phyloP scores from a whole-genome alignment of 35 echinoderm and acorn worm genomes.

The Diadema setosum region DNA sequence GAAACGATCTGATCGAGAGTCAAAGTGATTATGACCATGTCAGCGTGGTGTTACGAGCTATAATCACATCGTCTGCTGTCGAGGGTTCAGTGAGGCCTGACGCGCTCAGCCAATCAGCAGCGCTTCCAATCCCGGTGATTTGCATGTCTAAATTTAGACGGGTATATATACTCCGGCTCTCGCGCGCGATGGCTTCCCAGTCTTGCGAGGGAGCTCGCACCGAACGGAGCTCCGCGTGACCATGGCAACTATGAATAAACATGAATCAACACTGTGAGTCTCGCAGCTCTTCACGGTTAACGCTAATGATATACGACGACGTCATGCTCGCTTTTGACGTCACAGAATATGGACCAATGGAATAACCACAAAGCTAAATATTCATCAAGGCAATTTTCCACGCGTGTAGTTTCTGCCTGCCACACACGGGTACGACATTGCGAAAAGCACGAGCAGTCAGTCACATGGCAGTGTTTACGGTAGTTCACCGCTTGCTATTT shows the following conservation, averaged over 20 bases:
- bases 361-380: background rate
- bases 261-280: background rate
- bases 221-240: conserved; percentile 14
- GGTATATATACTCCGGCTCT: conserved; percentile 36
- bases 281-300: no score
- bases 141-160: conserved; percentile 51
- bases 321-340: background rate
- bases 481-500: background rate
- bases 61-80: conserved; percentile 24
- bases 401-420: no score
- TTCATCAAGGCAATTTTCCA: no score
- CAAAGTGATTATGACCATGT: background rate
- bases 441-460: background rate
- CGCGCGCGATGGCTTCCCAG: background rate
- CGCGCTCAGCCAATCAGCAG: conserved; percentile 25
- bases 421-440: background rate
- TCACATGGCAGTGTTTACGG: conserved; percentile 7
- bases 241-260: conserved; percentile 49
- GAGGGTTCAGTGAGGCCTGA: conserved; percentile 35
- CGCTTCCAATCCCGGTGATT: background rate
- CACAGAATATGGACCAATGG: background rate
- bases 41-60: background rate
- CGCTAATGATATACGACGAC: background rate
- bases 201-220: background rate
- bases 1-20: background rate